phyloP scores from a whole-genome alignment of 2,797 vertebrate genomes.

The Pyrocephalus nanus region DNA sequence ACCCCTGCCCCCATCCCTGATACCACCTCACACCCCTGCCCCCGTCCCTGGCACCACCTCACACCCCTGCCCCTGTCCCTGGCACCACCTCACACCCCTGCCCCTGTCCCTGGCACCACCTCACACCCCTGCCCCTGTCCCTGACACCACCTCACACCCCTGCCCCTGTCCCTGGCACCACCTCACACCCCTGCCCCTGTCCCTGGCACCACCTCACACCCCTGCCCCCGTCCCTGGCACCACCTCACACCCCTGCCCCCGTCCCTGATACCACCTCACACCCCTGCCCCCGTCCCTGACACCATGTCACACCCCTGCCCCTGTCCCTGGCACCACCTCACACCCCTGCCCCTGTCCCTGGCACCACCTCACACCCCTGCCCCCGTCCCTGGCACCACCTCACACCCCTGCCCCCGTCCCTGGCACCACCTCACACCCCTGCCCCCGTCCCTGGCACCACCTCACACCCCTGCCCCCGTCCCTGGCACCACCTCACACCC shows the following conservation, averaged over 20 bases:
- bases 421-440: neutral
- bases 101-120: neutral
- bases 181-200: neutral
- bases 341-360: neutral
- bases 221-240: neutral
- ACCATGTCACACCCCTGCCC: neutral
- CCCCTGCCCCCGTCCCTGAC: neutral
- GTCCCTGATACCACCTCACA: rapidly evolving
- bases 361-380: neutral
- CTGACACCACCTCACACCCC: too few species aligned
- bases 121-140: neutral
- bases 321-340: too few species aligned
- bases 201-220: too few species aligned
- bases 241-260: neutral
- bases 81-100: too few species aligned
- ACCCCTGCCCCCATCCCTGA: neutral
- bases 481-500: neutral
- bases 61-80: neutral
- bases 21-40: neutral
- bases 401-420: neutral
- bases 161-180: neutral
- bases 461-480: neutral
- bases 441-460: too few species aligned
- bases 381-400: too few species aligned
- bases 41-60: neutral